Evolutionary conservation across 2,888 invertebrate genomes (phyloP), one percentile per base, ranked within the genome.

Genomic region (Scaptomyza flava): DNA sequence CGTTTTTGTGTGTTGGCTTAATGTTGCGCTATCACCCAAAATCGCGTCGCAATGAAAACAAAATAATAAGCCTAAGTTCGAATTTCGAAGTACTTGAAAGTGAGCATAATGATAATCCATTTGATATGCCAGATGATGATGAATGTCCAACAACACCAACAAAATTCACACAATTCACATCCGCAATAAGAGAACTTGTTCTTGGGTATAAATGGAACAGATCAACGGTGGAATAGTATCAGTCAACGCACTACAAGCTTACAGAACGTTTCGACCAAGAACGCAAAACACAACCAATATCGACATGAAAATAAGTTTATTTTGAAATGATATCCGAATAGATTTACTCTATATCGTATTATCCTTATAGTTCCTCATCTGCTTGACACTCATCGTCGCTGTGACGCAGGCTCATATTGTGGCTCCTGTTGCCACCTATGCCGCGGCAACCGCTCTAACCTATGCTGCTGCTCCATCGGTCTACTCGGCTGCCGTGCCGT

Each of bases 341-440:
- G 7, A 41, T 17, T 4, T 30, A 12, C 17, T n/a, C 17, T 6
- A 20, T 14, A 30, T 46, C 14, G 9, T 33, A 17, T 5, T 6
- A 8, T 41, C 38, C 48, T 47, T 50, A 4, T 23, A 89, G 89
- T 86, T 90, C 82, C 78, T 89, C 77, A 70, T 89, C 66, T 88
- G 90, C 68, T 82, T 89, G 45, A 81, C 87, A 61, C 79, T 89
- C 34, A 63, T 86, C 69, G 58, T 84, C 48, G 90, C 89, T 60
- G 89, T 69, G 9, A 89, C 87, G 46, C 89, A 90, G 89, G 88
- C 88, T 51, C 89, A 90, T 78, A 75, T 90, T 58, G 77, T 89
- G 54, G 74, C 86, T 7, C 88, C 88, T 3, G 77, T 83, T 17
- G 54, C 84, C 59, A 80, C 81, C 30, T 80, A 77, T 53, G 77